Evolutionary conservation across 2,113 vertebrate species (phyloP), one percentile per base, ranked within the genome.

Genomic region (Oreotrochilus melanogaster): DNA sequence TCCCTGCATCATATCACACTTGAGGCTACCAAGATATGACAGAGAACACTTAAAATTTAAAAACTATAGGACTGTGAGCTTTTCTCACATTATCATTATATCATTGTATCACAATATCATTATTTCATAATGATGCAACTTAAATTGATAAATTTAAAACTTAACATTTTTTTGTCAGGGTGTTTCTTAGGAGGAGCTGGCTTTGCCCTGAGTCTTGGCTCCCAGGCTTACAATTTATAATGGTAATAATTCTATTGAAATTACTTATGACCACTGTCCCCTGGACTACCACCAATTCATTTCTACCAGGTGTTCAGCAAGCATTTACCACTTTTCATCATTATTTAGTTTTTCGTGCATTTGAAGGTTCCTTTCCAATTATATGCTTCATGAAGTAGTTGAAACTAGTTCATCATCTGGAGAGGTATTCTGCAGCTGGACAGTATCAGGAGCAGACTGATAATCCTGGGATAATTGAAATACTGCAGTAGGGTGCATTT

Each of bases 51-150:
- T 58, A 27, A 48, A 81, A 71, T 13, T 33, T 27, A 45, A 65
- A 66, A 72, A 3, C 2, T 27, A 0, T 16, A 37, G 8, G 39
- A 2, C 13, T 28, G 3, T 35, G 10, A n/a, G 18, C 8, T 88
- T 69, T 88, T 64, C 67, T 30, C 0, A 37, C 35, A 37, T 37
- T 37, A 9, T 37, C 35, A 37, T 37, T 37, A 37, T 37, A 37
- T 37, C 35, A 37, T 37, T 10, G 35, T 37, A 37, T 37, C 35
- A 37, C 35, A 37, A 37, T 37, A 37, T 37, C 35, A 37, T 37
- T 66, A 18, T 15, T 66, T 78, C 25, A 45, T 43, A 25, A 2
- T 62, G 57, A 13, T 21, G 30, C 22, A 50, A 71, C 12, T 70
- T 62, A 18, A 23, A 33, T 0, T 60, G 51, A 30, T 16, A 5